Evolutionary conservation across 2,888 invertebrate genomes (phyloP).

Genomic region (Sisyra terminalis): DNA sequence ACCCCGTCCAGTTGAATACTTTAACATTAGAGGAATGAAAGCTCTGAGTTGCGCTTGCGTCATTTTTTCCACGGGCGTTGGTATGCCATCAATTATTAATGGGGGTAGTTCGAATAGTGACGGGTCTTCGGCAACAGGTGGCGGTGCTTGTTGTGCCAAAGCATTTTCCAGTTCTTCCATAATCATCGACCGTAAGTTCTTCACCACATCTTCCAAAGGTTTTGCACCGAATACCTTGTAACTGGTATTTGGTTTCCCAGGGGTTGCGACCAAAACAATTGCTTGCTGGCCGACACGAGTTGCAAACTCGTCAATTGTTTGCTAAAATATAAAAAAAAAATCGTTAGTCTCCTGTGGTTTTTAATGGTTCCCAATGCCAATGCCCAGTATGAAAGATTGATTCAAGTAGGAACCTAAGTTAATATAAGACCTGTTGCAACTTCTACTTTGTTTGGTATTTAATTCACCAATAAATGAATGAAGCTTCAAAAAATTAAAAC

Average conservation of each 20-base stretch:
- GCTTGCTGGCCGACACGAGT: slow-evolving; percentile 96
- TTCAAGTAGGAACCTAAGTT: too few relatives aligned
- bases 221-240: slow-evolving; percentile 96
- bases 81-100: slow-evolving; percentile 91
- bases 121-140: slow-evolving; percentile 74
- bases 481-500: too few relatives aligned
- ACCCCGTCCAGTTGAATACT: slow-evolving; percentile 91
- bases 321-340: slow-evolving; percentile 30
- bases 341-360: too few relatives aligned
- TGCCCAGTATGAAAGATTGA: too few relatives aligned
- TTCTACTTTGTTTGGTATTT: too few relatives aligned
- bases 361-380: too few relatives aligned
- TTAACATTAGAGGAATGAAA: slow-evolving; percentile 94
- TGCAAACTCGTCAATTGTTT: slow-evolving; percentile 93
- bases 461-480: too few relatives aligned
- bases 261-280: slow-evolving; percentile 87
- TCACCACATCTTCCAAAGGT: slow-evolving; percentile 89
- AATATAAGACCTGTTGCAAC: too few relatives aligned
- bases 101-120: slow-evolving; percentile 91
- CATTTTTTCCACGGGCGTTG: slow-evolving; percentile 98
- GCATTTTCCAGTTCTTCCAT: slow-evolving; percentile 92
- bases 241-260: slow-evolving; percentile 89
- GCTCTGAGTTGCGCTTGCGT: slow-evolving; percentile 93
- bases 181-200: slow-evolving; percentile 76
- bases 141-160: slow-evolving; percentile 82